Base-by-base conservation (phyloP, 2,888 invertebrate genomes). In the Hypsopygia costalis region DNA sequence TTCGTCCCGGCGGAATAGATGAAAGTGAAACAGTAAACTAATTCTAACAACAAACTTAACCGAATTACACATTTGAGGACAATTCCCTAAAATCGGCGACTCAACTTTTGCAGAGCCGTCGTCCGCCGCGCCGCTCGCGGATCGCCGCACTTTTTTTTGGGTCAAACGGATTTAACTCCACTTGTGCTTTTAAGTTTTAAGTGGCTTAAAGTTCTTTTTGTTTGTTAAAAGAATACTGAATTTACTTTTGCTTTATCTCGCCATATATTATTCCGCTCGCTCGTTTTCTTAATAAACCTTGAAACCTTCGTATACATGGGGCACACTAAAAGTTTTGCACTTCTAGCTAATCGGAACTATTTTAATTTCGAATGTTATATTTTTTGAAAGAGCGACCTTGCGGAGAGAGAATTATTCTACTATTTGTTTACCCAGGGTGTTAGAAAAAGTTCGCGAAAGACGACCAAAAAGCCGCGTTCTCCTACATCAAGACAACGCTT, bases 101-200 rank as follows among this genome's bases (percentile, higher is more conserved):
- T 12, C 40, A 28, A 43, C 35, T 30, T 25, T 1, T 7, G 10
- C 6, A 6, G 31, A n/a, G 12, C 34, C 21, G 34, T 27, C 6
- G 9, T 11, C 32, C n/a, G 29, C 33, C 33, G 27, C 40, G 36
- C 39, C 33, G 16, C 16, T 4, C 16, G 16, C 16, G 3, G 16
- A n/a, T n/a, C 16, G 16, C 3, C 16, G 16, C 16, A 39, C 39
- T 34, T 28, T 55, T 62, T 70, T 73, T 60, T 60, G 58, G 68
- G 64, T 61, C 68, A 69, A 75, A 73, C 64, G 60, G 48, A 63
- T 69, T 58, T 55, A 62, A 69, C 57, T 62, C 54, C 62, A 67
- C 63, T 72, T 61, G 53, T 51, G 54, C 57, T 44, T 57, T 62
- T 59, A 58, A 74, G 59, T 69, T 71, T 64, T 68, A 73, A 76